These are phyloP conservation scores for Orchesella cincta DNA, from an alignment of 1,140 invertebrate genomes.

Conservation along the genomic window DNA sequence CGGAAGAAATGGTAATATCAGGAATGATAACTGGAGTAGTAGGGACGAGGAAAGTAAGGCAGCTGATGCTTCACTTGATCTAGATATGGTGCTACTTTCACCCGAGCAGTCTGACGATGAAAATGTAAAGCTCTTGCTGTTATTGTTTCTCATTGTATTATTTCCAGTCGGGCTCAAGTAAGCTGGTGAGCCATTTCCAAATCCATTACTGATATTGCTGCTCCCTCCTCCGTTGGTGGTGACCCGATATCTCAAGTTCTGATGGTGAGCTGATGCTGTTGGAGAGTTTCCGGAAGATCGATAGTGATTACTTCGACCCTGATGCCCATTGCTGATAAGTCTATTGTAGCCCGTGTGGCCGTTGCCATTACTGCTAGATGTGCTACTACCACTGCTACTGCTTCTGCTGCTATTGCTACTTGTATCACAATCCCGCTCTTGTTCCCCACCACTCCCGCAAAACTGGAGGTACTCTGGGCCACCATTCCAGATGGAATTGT, in stretches of 20 bases:
- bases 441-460: slow-evolving; percentile 1
- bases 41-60: slow-evolving; percentile 27
- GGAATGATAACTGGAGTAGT: slow-evolving; percentile 65
- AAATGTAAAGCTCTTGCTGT: slow-evolving; percentile 12
- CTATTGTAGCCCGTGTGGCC: neutral
- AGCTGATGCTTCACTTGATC: slow-evolving; percentile 12
- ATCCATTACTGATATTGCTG: slow-evolving; percentile 15
- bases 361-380: neutral
- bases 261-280: slow-evolving; percentile 8
- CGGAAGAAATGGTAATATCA: slow-evolving; percentile 87
- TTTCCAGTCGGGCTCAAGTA: neutral
- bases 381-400: neutral
- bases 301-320: slow-evolving; percentile 25
- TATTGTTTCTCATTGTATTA: neutral
- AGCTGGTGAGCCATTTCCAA: neutral
- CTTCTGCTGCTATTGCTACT: slow-evolving; percentile 19
- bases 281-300: slow-evolving; percentile 22
- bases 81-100: neutral
- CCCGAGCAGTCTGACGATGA: neutral
- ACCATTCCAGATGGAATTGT: slow-evolving; percentile 23
- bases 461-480: neutral
- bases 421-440: slow-evolving; percentile 15
- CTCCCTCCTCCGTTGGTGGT: neutral
- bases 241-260: slow-evolving; percentile 26
- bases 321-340: slow-evolving; percentile 15